Evolutionary conservation across 2,888 invertebrate genomes (phyloP), one percentile per base, ranked within the genome.

Genomic region (Petrophora chlorosata): DNA sequence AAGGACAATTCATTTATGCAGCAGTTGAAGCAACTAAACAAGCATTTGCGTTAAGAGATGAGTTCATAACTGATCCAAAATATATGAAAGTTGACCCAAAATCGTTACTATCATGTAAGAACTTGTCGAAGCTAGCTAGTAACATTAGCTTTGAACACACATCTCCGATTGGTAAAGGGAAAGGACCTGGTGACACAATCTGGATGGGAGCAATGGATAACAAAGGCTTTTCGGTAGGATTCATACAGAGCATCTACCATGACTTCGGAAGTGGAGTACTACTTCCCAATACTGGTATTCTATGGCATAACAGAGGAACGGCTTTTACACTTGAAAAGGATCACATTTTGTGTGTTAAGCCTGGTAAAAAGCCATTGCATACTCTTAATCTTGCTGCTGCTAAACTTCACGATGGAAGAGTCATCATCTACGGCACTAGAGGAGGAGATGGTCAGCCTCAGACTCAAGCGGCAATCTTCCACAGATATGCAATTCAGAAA

Each of bases 381-480:
- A 88, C 89, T 2, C 66, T 88, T 17, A 89, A 83, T 40, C 80
- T 85, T 8, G 83, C 87, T 33, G 86, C 81, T 14, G 88, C 85
- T 14, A 70, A 69, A 32, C 62, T 89, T 12, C 65, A 75, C n/a
- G 88, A 88, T 65, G 85, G 87, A n/a, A 73, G 89, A 22, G 32
- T 79, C 3, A 71, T 89, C 64, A 36, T 89, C 16, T 88, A 86
- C 51, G 89, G 89, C 1, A 85, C 86, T 5, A 72, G 78, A 52
- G 89, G 89, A 13, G 89, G 88, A 4, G 87, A 89, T 56, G 88
- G 87, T 0, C 89, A 89, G 45, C 66, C 86, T 3, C 89, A 89
- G 62, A 85, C 81, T 2, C 89, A 89, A 67, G 79, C 88, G 13
- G 80, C 85, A 0, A 72, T 89, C n/a, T 89, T 89, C 43, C 86